Percentiles rank a stretch among this genome's conserved stretches.
phyloP scores from a whole-genome alignment of 2,113 vertebrate species.

The Urocynchramus pylzowi region DNA sequence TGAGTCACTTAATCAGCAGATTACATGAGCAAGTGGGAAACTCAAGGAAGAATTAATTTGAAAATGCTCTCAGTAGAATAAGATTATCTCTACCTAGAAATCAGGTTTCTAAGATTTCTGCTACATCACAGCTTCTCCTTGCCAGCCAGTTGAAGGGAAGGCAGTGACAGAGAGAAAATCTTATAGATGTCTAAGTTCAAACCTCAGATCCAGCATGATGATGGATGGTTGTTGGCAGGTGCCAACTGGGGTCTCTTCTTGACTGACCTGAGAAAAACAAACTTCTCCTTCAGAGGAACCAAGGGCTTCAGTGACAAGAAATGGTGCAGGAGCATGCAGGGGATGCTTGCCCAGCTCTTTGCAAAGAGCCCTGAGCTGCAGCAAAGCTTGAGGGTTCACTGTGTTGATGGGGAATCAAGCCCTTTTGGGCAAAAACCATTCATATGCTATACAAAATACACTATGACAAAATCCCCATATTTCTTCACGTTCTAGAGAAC shows the following conservation, averaged over 20 bases:
- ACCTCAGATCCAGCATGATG: background rate
- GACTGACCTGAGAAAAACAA: background rate
- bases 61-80: background rate
- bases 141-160: background rate
- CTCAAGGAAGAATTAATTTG: background rate
- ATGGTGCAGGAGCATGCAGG: fast-evolving
- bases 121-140: background rate
- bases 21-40: conserved; percentile 2
- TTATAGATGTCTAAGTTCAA: background rate
- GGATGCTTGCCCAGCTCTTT: background rate
- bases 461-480: fast-evolving
- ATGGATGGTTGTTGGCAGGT: background rate
- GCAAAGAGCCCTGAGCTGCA: background rate
- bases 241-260: background rate
- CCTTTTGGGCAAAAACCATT: background rate
- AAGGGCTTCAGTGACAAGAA: background rate
- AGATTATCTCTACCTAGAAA: background rate
- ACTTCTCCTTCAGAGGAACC: background rate
- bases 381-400: background rate
- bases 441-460: background rate
- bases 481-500: background rate
- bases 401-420: background rate
- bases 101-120: background rate
- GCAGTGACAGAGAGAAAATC: background rate
- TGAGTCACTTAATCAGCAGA: conserved; percentile 19